Evolutionary conservation across 2,888 invertebrate genomes (phyloP).

Genomic region (Carabus problematicus): DNA sequence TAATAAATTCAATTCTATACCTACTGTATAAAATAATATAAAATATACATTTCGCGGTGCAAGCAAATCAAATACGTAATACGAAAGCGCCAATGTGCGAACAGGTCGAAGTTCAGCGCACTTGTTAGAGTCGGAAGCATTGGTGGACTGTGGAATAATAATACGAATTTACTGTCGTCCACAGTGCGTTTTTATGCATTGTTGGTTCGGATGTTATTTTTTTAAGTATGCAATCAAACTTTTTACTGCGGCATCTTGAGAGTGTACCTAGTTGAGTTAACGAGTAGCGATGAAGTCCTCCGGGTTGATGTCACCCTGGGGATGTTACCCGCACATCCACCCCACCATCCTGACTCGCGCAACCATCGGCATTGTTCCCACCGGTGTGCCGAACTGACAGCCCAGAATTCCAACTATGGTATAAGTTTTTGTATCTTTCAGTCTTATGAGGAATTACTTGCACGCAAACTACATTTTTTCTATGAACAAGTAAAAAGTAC

Average conservation of each 20-base stretch:
- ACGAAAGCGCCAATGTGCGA: too few relatives aligned
- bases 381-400: neutral
- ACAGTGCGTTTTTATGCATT: too few relatives aligned
- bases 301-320: constrained; percentile 49
- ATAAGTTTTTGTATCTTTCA: constrained; percentile 5
- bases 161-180: too few relatives aligned
- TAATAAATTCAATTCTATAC: too few relatives aligned
- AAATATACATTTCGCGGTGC: too few relatives aligned
- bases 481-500: too few relatives aligned
- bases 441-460: constrained; percentile 9
- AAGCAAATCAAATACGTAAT: too few relatives aligned
- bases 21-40: too few relatives aligned
- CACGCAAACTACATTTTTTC: too few relatives aligned
- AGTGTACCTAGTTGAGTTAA: constrained; percentile 44
- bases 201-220: constrained; percentile 1
- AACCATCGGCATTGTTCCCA: neutral
- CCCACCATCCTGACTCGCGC: constrained; percentile 45
- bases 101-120: too few relatives aligned
- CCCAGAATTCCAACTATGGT: constrained; percentile 22
- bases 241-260: constrained; percentile 25
- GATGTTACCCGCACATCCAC: constrained; percentile 42
- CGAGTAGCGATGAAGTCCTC: constrained; percentile 50
- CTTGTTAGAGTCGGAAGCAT: too few relatives aligned
- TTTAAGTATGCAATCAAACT: constrained; percentile 36
- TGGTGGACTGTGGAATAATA: too few relatives aligned